Conservation (phyloP, 2,888 invertebrate genomes). For the Ormyrus nitidulus region DNA sequence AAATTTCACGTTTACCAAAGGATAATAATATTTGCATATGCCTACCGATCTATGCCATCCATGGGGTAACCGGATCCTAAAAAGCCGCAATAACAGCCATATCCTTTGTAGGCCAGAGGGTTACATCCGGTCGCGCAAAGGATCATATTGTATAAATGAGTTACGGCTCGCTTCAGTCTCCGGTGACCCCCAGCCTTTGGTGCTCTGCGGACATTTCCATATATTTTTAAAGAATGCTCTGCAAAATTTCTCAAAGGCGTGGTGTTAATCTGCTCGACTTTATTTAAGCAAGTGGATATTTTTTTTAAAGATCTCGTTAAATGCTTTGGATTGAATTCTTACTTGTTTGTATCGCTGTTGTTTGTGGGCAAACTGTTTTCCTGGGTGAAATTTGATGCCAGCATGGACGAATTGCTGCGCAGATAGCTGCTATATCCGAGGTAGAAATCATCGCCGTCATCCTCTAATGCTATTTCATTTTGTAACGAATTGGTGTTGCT, state of each 20-base stretch:
- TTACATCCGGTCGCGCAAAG: conserved; percentile 90
- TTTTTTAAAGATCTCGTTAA: not conserved
- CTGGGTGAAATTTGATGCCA: conserved; percentile 29
- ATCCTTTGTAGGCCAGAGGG: conserved; percentile 89
- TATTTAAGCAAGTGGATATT: not conserved
- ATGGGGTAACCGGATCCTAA: conserved; percentile 87
- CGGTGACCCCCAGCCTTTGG: conserved; percentile 39
- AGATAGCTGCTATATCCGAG: conserved; percentile 65
- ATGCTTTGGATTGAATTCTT: not conserved
- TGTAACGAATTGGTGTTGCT: not conserved
- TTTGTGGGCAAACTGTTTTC: conserved; percentile 32
- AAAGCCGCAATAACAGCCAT: conserved; percentile 94
- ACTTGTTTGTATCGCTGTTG: conserved; percentile 39
- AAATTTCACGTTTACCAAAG: conserved; percentile 6
- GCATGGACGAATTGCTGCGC: conserved; percentile 61
- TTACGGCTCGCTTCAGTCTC: conserved; percentile 84
- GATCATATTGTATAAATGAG: conserved; percentile 91
- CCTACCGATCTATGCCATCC: conserved; percentile 88
- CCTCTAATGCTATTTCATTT: conserved; percentile 28
- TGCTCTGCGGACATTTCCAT: not conserved
- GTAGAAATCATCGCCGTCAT: conserved; percentile 59
- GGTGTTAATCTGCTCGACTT: not conserved
- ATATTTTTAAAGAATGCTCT: not conserved
- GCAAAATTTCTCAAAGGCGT: not conserved
- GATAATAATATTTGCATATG: conserved; percentile 6